Conservation (phyloP, 2,113 vertebrate genomes). For the Edolisoma coerulescens region DNA sequence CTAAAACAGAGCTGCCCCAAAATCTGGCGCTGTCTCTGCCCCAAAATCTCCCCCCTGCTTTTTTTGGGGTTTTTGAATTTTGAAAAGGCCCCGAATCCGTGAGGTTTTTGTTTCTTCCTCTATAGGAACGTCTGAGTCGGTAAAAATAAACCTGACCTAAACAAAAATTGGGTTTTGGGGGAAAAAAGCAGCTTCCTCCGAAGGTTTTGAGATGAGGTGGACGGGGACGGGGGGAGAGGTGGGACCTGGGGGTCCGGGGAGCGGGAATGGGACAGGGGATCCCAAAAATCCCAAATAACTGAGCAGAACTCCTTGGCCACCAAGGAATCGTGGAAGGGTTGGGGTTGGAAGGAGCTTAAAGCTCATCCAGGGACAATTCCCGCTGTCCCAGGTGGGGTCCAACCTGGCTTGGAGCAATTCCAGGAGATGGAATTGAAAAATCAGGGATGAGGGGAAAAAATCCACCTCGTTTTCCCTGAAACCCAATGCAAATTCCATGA, state of each 20-base stretch:
- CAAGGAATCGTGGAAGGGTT: neutral
- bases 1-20: neutral
- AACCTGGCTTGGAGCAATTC: neutral
- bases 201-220: neutral
- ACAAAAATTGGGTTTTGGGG: neutral
- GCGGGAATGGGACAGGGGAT: fast-evolving
- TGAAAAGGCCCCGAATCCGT: neutral
- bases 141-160: neutral
- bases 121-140: neutral
- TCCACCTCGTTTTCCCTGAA: too few species aligned
- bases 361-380: neutral
- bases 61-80: neutral
- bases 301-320: neutral
- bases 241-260: too few species aligned
- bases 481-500: neutral
- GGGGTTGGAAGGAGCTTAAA: neutral
- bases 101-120: neutral
- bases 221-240: too few species aligned
- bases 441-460: neutral
- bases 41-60: fast-evolving
- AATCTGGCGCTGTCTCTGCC: neutral
- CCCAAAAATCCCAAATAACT: neutral
- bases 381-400: too few species aligned
- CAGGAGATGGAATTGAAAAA: neutral
- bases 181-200: neutral